A percentile compares a stretch with the other conserved stretches of the same genome.
Evolutionary conservation across 2,888 invertebrate species (phyloP).

Genomic region (Polydrusus cervinus): DNA sequence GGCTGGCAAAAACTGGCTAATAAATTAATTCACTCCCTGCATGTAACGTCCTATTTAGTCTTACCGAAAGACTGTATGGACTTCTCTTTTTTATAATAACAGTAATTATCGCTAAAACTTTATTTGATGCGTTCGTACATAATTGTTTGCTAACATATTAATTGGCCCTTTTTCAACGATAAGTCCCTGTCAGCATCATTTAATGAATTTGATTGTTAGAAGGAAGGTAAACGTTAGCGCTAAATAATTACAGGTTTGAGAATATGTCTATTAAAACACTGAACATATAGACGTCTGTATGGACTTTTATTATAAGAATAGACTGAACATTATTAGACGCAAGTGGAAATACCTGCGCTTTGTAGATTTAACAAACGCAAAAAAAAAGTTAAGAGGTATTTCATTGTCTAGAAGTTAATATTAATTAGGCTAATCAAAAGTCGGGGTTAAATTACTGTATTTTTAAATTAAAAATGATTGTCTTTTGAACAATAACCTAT

Average conservation of each 20-base stretch:
- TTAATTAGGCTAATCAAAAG: too few relatives aligned
- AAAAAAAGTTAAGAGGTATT: background rate
- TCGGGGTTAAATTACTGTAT: too few relatives aligned
- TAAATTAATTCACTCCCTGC: too few relatives aligned
- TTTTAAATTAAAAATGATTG: too few relatives aligned
- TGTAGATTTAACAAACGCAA: background rate
- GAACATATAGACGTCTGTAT: background rate
- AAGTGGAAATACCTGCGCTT: conserved; percentile 2
- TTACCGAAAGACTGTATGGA: background rate
- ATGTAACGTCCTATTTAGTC: too few relatives aligned
- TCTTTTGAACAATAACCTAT: too few relatives aligned
- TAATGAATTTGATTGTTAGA: conserved; percentile 4
- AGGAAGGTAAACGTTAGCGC: conserved; percentile 2
- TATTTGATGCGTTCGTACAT: background rate
- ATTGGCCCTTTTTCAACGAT: conserved; percentile 19
- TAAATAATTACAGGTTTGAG: conserved; percentile 7
- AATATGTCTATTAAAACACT: conserved; percentile 15
- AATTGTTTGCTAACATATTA: conserved; percentile 22
- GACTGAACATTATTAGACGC: background rate
- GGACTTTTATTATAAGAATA: conserved; percentile 2
- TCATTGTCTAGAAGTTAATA: too few relatives aligned
- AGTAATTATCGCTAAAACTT: background rate
- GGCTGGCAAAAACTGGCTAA: too few relatives aligned
- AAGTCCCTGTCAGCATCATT: conserved; percentile 13
- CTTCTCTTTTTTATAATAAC: background rate